Evolutionary conservation across 2,113 vertebrate genomes (phyloP).

Genomic region (Mobula birostris): DNA sequence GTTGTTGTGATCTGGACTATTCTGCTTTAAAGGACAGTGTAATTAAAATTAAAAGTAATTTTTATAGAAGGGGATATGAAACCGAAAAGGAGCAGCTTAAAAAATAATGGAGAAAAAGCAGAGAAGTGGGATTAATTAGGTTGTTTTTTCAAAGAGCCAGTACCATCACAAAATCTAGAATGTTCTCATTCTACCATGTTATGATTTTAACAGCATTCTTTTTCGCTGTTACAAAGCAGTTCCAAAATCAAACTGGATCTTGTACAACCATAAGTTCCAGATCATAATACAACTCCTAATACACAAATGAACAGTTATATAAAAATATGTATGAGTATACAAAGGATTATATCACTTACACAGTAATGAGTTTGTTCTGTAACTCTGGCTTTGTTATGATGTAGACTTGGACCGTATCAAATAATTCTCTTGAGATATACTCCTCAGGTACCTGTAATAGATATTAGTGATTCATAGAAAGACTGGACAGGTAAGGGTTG

Average conservation of each 20-base stretch:
- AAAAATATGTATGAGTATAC: background rate
- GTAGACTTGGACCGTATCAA: constrained; percentile 95
- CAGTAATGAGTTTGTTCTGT: constrained; percentile 96
- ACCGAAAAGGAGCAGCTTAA: background rate
- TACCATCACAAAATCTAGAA: background rate
- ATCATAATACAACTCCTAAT: background rate
- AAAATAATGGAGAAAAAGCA: background rate
- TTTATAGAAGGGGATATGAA: background rate
- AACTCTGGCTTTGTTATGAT: constrained; percentile 97
- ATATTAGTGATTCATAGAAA: background rate
- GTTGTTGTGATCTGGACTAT: background rate
- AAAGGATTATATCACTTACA: constrained; percentile 63
- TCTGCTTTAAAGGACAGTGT: background rate
- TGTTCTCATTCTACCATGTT: background rate
- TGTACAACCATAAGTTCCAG: background rate
- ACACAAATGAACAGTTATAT: background rate
- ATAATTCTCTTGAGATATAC: constrained; percentile 95
- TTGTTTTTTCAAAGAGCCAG: too few species aligned
- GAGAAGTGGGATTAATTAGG: background rate
- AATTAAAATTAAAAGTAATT: background rate
- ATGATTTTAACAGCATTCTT: background rate
- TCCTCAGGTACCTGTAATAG: constrained; percentile 84
- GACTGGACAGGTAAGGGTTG: background rate
- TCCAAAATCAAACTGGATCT: background rate
- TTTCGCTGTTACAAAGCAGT: background rate